Conservation (phyloP, 2,113 vertebrate genomes). For the Percina caprodes region DNA sequence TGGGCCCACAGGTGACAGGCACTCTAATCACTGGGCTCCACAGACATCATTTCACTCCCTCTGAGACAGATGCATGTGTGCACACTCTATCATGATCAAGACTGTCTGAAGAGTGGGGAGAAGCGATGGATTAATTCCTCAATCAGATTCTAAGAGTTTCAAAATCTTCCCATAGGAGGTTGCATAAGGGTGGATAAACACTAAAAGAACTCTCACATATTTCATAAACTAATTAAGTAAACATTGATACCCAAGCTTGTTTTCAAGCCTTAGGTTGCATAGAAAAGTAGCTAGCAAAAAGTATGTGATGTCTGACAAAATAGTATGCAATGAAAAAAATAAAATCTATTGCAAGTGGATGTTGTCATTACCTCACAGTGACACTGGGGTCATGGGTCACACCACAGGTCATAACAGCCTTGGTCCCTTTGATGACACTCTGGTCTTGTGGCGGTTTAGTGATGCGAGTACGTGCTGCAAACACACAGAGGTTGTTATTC, state of each 20-base stretch:
- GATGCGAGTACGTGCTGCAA: conserved; percentile 93
- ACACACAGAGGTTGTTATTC: conserved; percentile 38
- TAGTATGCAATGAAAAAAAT: neutral
- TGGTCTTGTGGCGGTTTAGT: conserved; percentile 93
- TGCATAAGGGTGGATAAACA: conserved; percentile 64
- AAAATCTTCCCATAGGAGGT: conserved; percentile 68
- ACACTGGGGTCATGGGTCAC: conserved; percentile 95
- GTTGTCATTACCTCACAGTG: conserved; percentile 86
- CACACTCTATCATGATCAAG: conserved; percentile 65
- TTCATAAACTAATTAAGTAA: conserved; percentile 68
- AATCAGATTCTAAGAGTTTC: conserved; percentile 63
- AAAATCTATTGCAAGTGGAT: neutral
- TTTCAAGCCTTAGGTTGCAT: conserved; percentile 11
- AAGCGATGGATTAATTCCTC: conserved; percentile 68
- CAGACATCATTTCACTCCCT: conserved; percentile 68
- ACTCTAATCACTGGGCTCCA: conserved; percentile 80
- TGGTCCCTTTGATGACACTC: conserved; percentile 98
- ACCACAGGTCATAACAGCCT: conserved; percentile 93
- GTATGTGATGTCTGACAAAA: neutral
- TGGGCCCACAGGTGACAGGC: conserved; percentile 83
- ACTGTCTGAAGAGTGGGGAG: conserved; percentile 46
- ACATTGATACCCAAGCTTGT: conserved; percentile 30
- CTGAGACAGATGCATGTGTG: conserved; percentile 62
- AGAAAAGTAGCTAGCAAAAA: conserved; percentile 2
- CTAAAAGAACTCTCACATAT: conserved; percentile 60